A percentile compares a stretch with the other conserved stretches of the same genome.
Evolutionary conservation across 2,797 vertebrate genomes (phyloP).

Genomic region (Hypotaenidia philippensis): DNA sequence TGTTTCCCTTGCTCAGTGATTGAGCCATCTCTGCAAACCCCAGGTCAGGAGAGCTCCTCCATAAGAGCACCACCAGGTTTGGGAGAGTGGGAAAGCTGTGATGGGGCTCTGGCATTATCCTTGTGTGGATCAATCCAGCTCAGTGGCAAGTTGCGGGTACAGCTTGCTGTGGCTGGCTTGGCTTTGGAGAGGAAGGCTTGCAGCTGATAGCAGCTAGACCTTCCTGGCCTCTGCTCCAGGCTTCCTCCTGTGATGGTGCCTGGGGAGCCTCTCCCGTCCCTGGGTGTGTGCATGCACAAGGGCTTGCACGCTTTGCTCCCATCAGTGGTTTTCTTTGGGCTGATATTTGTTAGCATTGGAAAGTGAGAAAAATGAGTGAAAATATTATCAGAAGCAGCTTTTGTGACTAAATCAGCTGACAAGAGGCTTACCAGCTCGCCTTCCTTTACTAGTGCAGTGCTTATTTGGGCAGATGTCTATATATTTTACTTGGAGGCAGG

Average conservation of each 20-base stretch:
- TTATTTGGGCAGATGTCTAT: conserved; percentile 68
- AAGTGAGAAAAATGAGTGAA: conserved; percentile 60
- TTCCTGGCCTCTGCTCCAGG: not conserved
- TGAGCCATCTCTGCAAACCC: not conserved
- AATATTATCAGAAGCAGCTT: conserved; percentile 75
- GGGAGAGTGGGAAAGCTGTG: not conserved
- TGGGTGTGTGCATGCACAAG: conserved; percentile 47
- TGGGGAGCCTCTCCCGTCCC: not conserved
- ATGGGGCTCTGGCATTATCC: not conserved
- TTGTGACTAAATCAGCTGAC: conserved; percentile 75
- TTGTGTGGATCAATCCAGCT: not conserved
- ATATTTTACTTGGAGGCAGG: conserved; percentile 66
- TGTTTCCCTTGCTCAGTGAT: not conserved
- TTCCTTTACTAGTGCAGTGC: conserved; percentile 63
- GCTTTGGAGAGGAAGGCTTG: not conserved
- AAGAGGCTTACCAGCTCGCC: conserved; percentile 62
- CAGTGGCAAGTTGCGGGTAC: not conserved
- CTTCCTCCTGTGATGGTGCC: not conserved
- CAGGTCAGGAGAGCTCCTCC: not conserved
- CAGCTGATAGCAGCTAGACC: not conserved
- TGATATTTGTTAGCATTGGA: conserved; percentile 62
- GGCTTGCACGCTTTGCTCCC: conserved; percentile 32
- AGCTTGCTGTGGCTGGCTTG: not conserved
- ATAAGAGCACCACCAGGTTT: not conserved
- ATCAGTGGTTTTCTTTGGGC: conserved; percentile 59